Conservation (phyloP, 2,797 vertebrate genomes). For the Manis crassicaudata region DNA sequence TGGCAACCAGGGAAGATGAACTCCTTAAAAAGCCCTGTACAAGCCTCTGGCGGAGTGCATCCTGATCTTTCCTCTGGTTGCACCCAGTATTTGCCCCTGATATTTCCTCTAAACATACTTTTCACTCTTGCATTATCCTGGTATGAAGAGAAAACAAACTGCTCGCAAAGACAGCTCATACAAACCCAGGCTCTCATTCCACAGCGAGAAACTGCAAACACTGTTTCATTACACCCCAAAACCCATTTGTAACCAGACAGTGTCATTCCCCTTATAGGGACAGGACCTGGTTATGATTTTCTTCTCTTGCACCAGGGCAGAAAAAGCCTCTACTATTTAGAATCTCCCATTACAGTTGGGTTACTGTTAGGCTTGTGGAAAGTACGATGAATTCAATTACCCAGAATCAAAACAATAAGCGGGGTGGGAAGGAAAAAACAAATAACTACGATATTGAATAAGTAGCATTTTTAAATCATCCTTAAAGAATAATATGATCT, state of each 20-base stretch:
- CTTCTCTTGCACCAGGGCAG: not conserved
- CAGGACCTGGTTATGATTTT: not conserved
- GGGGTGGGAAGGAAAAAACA: not conserved
- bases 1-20: not conserved
- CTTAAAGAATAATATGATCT: conserved; percentile 31
- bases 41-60: not conserved
- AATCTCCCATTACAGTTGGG: not conserved
- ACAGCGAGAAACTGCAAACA: not conserved
- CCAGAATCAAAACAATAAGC: conserved; percentile 12
- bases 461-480: conserved; percentile 3
- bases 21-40: not conserved
- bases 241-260: not conserved
- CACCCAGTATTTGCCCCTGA: not conserved
- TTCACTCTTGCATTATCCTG: not conserved
- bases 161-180: not conserved
- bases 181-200: not conserved
- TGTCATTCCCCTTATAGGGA: not conserved
- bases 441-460: not conserved
- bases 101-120: not conserved
- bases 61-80: not conserved
- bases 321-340: conserved; percentile 55
- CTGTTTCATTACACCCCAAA: not conserved
- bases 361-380: conserved; percentile 39
- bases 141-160: conserved; percentile 49
- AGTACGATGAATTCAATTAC: conserved; percentile 56